Base-by-base conservation (phyloP, 2,113 vertebrate species). In the Campylomormyrus numenius region DNA sequence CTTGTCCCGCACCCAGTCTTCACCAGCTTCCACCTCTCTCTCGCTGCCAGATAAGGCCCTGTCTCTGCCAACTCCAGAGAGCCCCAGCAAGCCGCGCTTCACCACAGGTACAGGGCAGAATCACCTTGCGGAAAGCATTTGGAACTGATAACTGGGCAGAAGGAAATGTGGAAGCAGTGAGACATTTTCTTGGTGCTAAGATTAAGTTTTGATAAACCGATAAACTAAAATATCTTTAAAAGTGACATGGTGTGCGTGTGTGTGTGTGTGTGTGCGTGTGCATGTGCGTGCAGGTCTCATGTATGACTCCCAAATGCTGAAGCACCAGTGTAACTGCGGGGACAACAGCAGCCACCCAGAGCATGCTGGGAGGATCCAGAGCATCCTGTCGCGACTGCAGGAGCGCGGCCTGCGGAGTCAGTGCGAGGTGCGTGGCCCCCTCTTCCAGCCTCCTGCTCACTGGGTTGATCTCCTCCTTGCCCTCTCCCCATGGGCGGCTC, bases 301-400 rank as follows among this genome's bases (percentile, higher is more conserved):
- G 13, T 99, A 98, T 2, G 98, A 99, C 88, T 95, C 96, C 0
- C 96, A 97, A 90, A 98, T 99, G 97, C 96, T 97, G 92, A 99
- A 98, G 91, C 97, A 98, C 90, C 97, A 97, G n/a, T 98, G 97
- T 92, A 95, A 95, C 87, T 99, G 98, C 0, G 97, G 97, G 0
- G 97, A 99, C 94, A 97, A 96, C 95, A 98, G 97, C 94, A 95
- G 94, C 87, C 97, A 98, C 88, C 96, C 96, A 0, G 97, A 98
- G 93, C 97, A 98, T 0, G 96, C 97, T 0, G 97, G 96, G 11
- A 96, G 97, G 35, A 96, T 98, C 93, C 97, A 97, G 94, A 98
- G 97, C 94, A 97, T 99, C 95, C 98, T 97, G 97, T 97, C 96
- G 52, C 95, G 97, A 19, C 96, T 99, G 90, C 96, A 97, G 88